phyloP scores from a whole-genome alignment of 2,888 invertebrate genomes.

The Diarsia dahlii region DNA sequence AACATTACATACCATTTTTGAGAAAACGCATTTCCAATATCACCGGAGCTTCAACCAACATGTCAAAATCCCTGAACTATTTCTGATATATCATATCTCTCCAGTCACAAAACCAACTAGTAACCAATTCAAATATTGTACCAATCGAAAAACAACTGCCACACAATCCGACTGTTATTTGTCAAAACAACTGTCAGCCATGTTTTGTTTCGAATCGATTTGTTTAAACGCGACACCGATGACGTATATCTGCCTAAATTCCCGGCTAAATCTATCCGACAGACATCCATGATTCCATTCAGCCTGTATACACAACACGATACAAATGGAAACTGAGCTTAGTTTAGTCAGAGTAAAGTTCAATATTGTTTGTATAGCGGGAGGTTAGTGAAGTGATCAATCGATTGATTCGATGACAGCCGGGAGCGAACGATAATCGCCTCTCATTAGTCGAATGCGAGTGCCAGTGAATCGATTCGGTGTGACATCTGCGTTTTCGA shows the following conservation, averaged over 20 bases:
- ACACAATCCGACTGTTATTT: slow-evolving; percentile 64
- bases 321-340: slow-evolving; percentile 46
- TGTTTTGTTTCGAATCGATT: slow-evolving; percentile 73
- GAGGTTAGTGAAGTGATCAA: slow-evolving; percentile 71
- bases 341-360: slow-evolving; percentile 54
- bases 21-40: neutral
- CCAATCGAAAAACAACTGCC: slow-evolving; percentile 56
- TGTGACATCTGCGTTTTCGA: slow-evolving; percentile 72
- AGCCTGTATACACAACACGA: slow-evolving; percentile 63
- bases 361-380: slow-evolving; percentile 47
- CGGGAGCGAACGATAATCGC: slow-evolving; percentile 82
- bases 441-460: slow-evolving; percentile 80
- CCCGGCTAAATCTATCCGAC: slow-evolving; percentile 84
- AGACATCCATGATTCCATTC: slow-evolving; percentile 75
- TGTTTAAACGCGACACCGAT: slow-evolving; percentile 76
- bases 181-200: slow-evolving; percentile 72
- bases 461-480: slow-evolving; percentile 75
- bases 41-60: neutral
- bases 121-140: slow-evolving; percentile 58
- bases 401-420: slow-evolving; percentile 84
- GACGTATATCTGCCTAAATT: slow-evolving; percentile 82
- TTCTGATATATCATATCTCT: slow-evolving; percentile 22
- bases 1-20: no score
- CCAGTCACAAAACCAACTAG: slow-evolving; percentile 20
- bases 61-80: neutral